These are phyloP conservation scores for Sebastes wilsoni DNA, from an alignment of 2,797 vertebrate species.

Conservation along the genomic window DNA sequence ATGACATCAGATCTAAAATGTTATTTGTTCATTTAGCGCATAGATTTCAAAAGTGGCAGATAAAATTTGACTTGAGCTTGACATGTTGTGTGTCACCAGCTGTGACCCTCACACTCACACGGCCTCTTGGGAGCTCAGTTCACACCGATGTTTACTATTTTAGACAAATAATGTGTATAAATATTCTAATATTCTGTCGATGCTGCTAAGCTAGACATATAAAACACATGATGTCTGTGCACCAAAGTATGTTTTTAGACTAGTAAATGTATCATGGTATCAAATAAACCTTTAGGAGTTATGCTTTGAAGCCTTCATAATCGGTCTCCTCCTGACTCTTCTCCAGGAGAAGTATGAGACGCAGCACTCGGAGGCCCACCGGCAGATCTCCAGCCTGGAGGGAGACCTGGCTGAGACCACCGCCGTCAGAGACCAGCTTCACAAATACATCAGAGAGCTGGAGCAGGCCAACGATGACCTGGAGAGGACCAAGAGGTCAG, in stretches of 20 bases:
- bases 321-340: background rate
- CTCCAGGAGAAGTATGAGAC: slow-evolving; percentile 90
- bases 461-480: slow-evolving; percentile 96
- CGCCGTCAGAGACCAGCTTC: slow-evolving; percentile 90
- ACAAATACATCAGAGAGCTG: slow-evolving; percentile 94
- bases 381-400: slow-evolving; percentile 90
- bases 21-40: no score
- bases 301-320: background rate
- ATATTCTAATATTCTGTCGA: background rate
- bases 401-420: slow-evolving; percentile 90
- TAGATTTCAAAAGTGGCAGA: no score
- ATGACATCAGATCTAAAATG: no score
- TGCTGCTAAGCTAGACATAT: background rate
- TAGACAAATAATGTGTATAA: background rate
- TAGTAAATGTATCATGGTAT: background rate
- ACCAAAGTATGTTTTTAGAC: background rate
- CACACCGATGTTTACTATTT: background rate
- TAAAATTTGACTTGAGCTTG: no score
- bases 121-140: background rate
- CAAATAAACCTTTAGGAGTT: background rate
- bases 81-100: no score
- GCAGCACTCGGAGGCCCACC: slow-evolving; percentile 90
- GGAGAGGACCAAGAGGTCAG: slow-evolving; percentile 93
- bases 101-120: background rate
- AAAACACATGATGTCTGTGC: background rate